A percentile compares a stretch with the other conserved stretches of the same genome.
Conservation (phyloP, 2,797 vertebrate species). For the Oceanodroma leucorhoa region DNA sequence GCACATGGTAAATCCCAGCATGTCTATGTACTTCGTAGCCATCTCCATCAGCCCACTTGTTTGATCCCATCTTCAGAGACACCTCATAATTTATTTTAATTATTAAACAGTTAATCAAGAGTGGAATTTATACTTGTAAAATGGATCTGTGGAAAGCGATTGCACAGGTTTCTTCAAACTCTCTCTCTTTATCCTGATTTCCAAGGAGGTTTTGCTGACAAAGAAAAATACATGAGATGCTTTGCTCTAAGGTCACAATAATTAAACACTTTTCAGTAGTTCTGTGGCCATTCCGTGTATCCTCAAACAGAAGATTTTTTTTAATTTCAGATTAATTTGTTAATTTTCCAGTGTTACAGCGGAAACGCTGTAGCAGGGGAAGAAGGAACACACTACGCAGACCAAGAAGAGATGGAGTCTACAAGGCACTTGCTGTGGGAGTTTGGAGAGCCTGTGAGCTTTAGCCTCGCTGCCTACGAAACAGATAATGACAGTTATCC, state of each 20-base stretch:
- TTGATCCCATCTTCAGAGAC: not conserved
- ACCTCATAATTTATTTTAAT: not conserved
- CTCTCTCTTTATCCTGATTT: not conserved
- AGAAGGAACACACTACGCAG: not conserved
- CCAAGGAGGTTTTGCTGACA: not conserved
- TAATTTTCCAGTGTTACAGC: not conserved
- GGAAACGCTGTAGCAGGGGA: not conserved
- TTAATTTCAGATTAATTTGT: not conserved
- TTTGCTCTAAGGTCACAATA: not conserved
- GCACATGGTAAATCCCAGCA: not conserved
- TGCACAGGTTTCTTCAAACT: not conserved
- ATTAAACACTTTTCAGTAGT: not conserved
- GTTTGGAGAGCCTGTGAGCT: not conserved
- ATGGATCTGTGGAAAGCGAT: not conserved
- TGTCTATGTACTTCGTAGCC: fast-evolving
- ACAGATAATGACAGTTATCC: not conserved
- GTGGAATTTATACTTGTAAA: not conserved
- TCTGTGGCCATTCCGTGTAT: not conserved
- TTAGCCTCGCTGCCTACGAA: not conserved
- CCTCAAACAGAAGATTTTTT: not conserved
- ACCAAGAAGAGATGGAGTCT: not conserved
- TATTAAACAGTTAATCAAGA: not conserved
- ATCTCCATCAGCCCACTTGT: not conserved
- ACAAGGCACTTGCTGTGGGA: not conserved
- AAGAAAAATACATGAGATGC: not conserved